Percentiles rank a stretch among this genome's conserved stretches.
Conservation (phyloP, 1,140 invertebrate genomes). For the Gyrodactylus salaris region DNA sequence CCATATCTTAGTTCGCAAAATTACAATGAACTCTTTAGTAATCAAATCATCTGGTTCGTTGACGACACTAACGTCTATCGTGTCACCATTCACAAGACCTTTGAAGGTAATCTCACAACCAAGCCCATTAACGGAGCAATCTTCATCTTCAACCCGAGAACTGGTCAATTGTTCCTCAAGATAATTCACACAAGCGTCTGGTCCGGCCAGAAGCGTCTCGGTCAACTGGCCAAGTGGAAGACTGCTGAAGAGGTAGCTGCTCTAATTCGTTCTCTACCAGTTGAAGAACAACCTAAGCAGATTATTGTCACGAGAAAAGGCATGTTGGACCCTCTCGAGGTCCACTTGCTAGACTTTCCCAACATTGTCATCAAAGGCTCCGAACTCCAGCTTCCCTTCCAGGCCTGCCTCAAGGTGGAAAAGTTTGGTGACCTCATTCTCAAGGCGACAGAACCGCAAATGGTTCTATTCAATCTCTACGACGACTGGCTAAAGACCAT, state of each 20-base stretch:
- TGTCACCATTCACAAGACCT: conserved; percentile 98
- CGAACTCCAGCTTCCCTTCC: conserved; percentile 89
- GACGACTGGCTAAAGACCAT: conserved; percentile 78
- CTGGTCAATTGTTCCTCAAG: conserved; percentile 93
- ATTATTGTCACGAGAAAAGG: conserved; percentile 96
- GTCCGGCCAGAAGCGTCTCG: conserved; percentile 46
- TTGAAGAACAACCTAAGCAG: conserved; percentile 97
- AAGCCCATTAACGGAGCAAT: conserved; percentile 98
- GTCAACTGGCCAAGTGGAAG: conserved; percentile 79
- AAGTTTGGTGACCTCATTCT: conserved; percentile 95
- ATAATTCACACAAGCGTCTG: conserved; percentile 98
- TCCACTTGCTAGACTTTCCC: conserved; percentile 89
- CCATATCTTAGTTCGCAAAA: conserved; percentile 94
- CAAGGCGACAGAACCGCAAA: conserved; percentile 95
- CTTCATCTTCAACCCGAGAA: conserved; percentile 95
- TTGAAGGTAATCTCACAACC: conserved; percentile 94
- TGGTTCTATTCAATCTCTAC: conserved; percentile 95
- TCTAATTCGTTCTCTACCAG: conserved; percentile 77
- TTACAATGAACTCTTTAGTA: conserved; percentile 91
- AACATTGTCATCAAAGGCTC: conserved; percentile 99
- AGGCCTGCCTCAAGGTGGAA: conserved; percentile 37
- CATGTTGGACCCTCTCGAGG: conserved; percentile 28
- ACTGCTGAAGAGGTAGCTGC: conserved; percentile 98
- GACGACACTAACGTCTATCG: conserved; percentile 96
- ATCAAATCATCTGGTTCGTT: conserved; percentile 99